Base-by-base conservation (phyloP, 2,113 vertebrate genomes). In the Eolophus roseicapilla region DNA sequence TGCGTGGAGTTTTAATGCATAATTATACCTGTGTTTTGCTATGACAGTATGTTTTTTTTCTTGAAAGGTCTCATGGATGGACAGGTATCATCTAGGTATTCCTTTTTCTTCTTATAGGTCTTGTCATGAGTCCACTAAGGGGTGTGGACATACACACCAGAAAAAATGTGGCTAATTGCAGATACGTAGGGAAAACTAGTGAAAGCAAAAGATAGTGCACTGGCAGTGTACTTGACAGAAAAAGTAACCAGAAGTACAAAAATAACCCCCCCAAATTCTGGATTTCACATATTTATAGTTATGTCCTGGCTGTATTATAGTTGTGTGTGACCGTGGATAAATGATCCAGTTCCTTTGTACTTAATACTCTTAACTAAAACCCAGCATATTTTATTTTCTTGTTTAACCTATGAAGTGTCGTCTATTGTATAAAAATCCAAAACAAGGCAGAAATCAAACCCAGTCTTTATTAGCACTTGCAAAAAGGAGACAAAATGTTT, bases 81-180 rank as follows among this genome's bases (percentile, higher is more conserved):
- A 28, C 17, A 39, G n/a, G 7, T 68, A 57, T 33, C 7, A n/a
- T 12, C 12, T 39, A 47, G 12, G 5, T 62, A 41, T 86, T 83
- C 39, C 39, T 74, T 80, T 80, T 8, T 60, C 11, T 59, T 90
- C 33, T 77, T 82, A 23, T 1, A 63, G 28, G 11, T 70, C 11
- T 60, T 62, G 18, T 39, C 10, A 33, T 39, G 27, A 87, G 70
- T 75, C 67, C 60, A 13, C 37, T 37, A 9, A 33, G 53, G 39
- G 41, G 39, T 0, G 0, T 37, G 31, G 5, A 9, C 60, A 28
- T 6, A 18, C 3, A 13, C 29, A 10, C 7, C 13, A 17, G 3
- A 29, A 15, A 47, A 74, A 43, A 75, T 65, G 19, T 46, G 43
- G 2, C 28, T 82, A 35, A 6, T 50, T 79, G 33, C 47, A 79